Base-by-base conservation (phyloP, 2,888 invertebrate species). In the Amiota minor region DNA sequence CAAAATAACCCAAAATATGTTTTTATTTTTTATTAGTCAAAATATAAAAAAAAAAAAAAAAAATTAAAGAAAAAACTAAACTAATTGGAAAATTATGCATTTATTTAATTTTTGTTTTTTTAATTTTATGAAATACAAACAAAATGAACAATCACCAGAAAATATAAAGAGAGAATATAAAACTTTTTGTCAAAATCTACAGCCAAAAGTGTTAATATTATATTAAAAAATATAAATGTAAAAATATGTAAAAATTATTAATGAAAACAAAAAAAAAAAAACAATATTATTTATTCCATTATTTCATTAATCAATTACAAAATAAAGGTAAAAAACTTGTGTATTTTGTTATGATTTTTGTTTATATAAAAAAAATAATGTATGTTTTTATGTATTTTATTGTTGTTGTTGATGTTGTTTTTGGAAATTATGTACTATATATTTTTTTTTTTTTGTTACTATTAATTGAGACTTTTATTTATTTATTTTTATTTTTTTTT, bases 121-220 rank as follows among this genome's bases (percentile, higher is more conserved):
- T n/a, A 69, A 69, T 11, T 56, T 46, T 59, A 11, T 14, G n/a
- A 79, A 70, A 72, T 61, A 69, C 70, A 71, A 75, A 72, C 71
- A 70, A 72, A 72, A 75, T 68, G 64, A 75, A 74, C 74, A 74
- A 73, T 56, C 73, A 75, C 72, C 75, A 75, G 61, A 67, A 59
- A 64, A 50, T 61, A 23, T 6, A 62, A 18, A 68, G 47, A 72
- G 47, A 47, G 23, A 71, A 20, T 62, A 70, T 9, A 55, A 59
- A 56, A 69, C 55, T 50, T 72, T 14, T 71, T 74, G 81, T 82
- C 79, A 79, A 86, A 83, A 87, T 85, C 88, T 86, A 88, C 83
- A 86, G 84, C 86, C 87, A 86, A 84, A 35, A 83, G 79, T 80
- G 86, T 87, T 87, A 85, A 81, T 80, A 79, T 73, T 79, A 20